Base-by-base conservation (phyloP, 2,888 invertebrate species). In the Branchellion lobata region DNA sequence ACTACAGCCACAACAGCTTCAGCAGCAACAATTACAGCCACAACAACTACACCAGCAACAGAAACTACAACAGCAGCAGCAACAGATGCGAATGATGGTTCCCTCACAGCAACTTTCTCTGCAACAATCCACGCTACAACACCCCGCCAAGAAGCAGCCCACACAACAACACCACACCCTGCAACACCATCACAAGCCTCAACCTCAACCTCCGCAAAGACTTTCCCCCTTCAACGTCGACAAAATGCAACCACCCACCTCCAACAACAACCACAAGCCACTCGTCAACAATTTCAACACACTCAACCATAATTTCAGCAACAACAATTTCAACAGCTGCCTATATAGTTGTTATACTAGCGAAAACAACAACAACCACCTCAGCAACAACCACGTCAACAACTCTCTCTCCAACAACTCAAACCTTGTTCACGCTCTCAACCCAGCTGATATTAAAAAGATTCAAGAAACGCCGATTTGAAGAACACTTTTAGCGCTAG, bases 351-450 rank as follows among this genome's bases (percentile, higher is more conserved):
- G 61, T n/a, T 57, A 57, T 24, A 8, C 40, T 14, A 40, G 14
- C 40, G 14, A 57, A 5, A 57, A 57, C 61, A 57, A 57, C 21
- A 57, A 18, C 61, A 57, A 18, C 61, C 8, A 57, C 24, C 21
- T 18, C n/a, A 57, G 21, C 61, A 78, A 80, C 36, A 76, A 51
- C 27, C 77, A 81, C 29, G 80, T 80, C 57, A 80, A 80, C 76
- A 68, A 14, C 53, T 47, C 80, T 29, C 33, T 74, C 29, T 75
- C 75, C 53, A 75, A 75, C 51, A 47, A 51, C 51, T 57, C 61
- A 18, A 57, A 57, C 24, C 33, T 75, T 31, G 51, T 75, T 47
- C 75, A 75, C 40, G 24, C 53, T 14, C 75, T 31, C 1, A 47
- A 51, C 53, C 47, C 51, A 18, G 29, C 40, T 14, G 75, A 75